Evolutionary conservation across 2,797 vertebrate genomes (phyloP).

Genomic region (Furcifer pardalis): DNA sequence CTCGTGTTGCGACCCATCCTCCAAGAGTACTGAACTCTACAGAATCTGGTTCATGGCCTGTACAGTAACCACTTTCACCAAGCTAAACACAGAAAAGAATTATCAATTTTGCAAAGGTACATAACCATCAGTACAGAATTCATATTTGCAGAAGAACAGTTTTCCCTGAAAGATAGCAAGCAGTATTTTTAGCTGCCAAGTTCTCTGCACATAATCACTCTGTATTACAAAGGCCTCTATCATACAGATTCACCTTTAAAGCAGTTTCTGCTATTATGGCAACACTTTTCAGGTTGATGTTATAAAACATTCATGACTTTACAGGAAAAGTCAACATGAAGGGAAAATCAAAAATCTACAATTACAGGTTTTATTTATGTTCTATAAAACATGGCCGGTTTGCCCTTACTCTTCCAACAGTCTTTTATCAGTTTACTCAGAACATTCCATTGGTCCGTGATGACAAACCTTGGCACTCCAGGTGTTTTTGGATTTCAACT

Average conservation of each 20-base stretch:
- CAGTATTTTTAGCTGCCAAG: not conserved
- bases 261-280: not conserved
- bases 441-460: constrained; percentile 54
- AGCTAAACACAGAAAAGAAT: constrained; percentile 80
- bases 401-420: not conserved
- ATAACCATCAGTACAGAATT: not conserved
- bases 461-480: too few species aligned
- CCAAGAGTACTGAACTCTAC: constrained; percentile 98
- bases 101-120: constrained; percentile 19
- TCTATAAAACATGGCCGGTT: not conserved
- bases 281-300: not conserved
- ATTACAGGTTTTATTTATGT: not conserved
- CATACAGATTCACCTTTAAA: not conserved
- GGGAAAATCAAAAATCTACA: not conserved
- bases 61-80: constrained; percentile 95
- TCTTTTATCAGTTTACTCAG: constrained; percentile 35
- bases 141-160: not conserved
- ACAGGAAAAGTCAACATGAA: not conserved
- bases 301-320: not conserved
- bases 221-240: not conserved
- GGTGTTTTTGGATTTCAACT: too few species aligned
- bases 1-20: constrained; percentile 97
- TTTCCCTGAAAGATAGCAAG: not conserved
- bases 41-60: constrained; percentile 97
- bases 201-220: not conserved